phyloP scores from a whole-genome alignment of 2,888 invertebrate genomes.

The Carabus problematicus region DNA sequence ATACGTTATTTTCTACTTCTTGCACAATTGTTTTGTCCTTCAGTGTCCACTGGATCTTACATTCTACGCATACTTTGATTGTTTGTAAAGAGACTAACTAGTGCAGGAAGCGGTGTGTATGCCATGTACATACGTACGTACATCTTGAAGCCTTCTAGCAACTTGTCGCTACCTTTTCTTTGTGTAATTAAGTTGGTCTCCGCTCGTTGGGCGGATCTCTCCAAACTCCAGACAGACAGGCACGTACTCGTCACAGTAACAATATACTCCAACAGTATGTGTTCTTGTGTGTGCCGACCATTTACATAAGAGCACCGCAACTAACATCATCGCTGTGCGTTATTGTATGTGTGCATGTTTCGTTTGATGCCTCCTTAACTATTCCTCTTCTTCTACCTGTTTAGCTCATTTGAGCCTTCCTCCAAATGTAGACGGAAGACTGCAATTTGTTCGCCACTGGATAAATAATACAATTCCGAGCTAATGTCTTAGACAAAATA shows the following conservation, averaged over 20 bases:
- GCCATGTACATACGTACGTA: no score
- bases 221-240: not conserved
- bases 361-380: conserved; percentile 23
- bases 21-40: no score
- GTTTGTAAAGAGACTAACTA: not conserved
- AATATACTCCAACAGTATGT: conserved; percentile 33
- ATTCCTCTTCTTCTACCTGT: not conserved
- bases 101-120: not conserved
- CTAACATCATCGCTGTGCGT: conserved; percentile 9
- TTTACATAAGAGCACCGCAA: conserved; percentile 35
- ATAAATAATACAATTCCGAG: conserved; percentile 29
- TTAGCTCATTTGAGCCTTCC: no score
- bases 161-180: conserved; percentile 26
- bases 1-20: no score
- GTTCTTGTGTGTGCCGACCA: conserved; percentile 31
- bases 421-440: not conserved
- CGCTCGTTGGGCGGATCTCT: conserved; percentile 32
- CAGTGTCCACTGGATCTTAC: no score
- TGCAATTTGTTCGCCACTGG: conserved; percentile 20
- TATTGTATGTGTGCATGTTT: conserved; percentile 40
- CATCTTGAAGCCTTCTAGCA: not conserved
- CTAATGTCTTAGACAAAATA: conserved; percentile 33
- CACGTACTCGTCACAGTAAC: conserved; percentile 12
- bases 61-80: no score
- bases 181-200: conserved; percentile 40